Percentiles rank a stretch among this genome's conserved stretches.
Evolutionary conservation across 2,797 vertebrate species (phyloP).

Genomic region (Myotis planiceps): DNA sequence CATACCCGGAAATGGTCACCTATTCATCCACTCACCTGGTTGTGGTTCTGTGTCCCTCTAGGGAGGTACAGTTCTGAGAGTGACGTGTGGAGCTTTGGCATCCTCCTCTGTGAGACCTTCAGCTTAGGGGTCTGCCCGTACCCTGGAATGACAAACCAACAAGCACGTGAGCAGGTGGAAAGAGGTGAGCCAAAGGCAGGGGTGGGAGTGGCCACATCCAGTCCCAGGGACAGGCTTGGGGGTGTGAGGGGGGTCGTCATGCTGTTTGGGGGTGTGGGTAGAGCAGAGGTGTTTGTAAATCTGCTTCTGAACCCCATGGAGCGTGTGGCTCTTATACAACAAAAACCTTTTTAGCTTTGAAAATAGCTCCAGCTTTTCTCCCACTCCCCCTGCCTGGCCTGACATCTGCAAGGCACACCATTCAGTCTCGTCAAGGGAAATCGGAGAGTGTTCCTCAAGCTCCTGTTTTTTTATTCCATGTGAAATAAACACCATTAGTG

Average conservation of each 20-base stretch:
- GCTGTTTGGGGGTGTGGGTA: fast-evolving
- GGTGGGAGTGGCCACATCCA: fast-evolving
- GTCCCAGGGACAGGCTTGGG: fast-evolving
- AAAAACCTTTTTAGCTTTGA: not conserved
- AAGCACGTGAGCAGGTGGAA: constrained; percentile 97
- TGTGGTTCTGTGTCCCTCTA: constrained; percentile 73
- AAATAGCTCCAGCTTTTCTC: not conserved
- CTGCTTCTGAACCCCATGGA: not conserved
- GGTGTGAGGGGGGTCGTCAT: fast-evolving
- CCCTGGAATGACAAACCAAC: constrained; percentile 98
- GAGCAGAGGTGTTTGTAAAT: not conserved
- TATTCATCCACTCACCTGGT: not conserved
- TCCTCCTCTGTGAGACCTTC: constrained; percentile 98
- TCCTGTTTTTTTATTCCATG: not conserved
- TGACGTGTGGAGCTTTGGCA: constrained; percentile 98
- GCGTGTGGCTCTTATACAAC: not conserved
- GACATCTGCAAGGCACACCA: not conserved
- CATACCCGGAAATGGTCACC: not conserved
- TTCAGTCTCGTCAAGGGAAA: not conserved
- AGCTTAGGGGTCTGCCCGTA: constrained; percentile 97
- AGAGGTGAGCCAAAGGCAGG: constrained; percentile 88
- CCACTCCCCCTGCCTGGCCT: not conserved
- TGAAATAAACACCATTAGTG: not conserved
- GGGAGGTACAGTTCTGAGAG: constrained; percentile 98
- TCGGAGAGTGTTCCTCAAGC: not conserved